Base-by-base conservation (phyloP, 1,140 invertebrate genomes). In the Druon quercuslanigerum region DNA sequence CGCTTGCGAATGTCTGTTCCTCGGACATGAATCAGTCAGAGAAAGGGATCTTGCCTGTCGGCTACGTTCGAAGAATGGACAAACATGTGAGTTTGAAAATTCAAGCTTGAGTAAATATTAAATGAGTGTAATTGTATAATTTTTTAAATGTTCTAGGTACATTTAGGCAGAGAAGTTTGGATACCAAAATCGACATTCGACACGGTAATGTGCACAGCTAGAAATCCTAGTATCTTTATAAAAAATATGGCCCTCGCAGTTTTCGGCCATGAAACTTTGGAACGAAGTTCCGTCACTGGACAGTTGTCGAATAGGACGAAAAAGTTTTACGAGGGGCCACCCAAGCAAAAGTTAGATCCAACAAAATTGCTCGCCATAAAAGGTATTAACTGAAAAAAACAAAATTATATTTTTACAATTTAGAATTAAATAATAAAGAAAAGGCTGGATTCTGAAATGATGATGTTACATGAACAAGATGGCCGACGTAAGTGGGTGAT, bases 201-300 rank as follows among this genome's bases (percentile, higher is more conserved):
- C 60, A 66, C 60, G 0, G 60, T 66, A 17, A 66, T 66, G 60
- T 66, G 60, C 14, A 66, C 60, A 46, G 60, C 60, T 1, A 66
- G 60, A 66, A 66, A 66, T 66, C 60, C 60, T 9, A 66, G 60
- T 66, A 66, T 66, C 40, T 66, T 66, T 25, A 66, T 66, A n/a
- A 66, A 66, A 40, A 66, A 66, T 40, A 66, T 66, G 60, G 60
- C 60, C 12, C 60, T 66, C 60, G 60, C 60, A 5, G 60, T 66
- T 46, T 66, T 66, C n/a, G 60, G 60, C 0, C 60, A 66, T 9
- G 60, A 66, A 66, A 66, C 60, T n/a, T 25, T 66, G 33, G 60
- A 66, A 9, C 25, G 60, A 46, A 66, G 60, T 66, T 66, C 60
- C 3, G 60, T 66, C 25, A 66, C 60, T 8, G 60, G 60, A 66